phyloP scores from a whole-genome alignment of 2,113 vertebrate species.

The Tupaia chinensis region DNA sequence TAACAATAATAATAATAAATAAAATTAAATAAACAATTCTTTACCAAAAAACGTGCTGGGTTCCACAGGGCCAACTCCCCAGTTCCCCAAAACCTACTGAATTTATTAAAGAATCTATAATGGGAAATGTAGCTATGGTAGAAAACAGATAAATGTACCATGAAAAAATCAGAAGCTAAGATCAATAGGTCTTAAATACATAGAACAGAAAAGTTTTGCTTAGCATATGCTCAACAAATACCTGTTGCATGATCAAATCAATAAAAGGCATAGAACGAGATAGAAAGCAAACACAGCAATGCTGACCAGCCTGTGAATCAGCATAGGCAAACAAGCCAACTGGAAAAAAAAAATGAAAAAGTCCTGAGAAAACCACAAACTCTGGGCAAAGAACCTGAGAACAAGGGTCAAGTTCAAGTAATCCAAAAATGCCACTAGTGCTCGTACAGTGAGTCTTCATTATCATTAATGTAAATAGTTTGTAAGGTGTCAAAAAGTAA shows the following conservation, averaged over 20 bases:
- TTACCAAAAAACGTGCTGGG: no score
- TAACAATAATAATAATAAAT: no score
- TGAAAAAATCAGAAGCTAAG: neutral
- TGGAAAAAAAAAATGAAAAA: neutral
- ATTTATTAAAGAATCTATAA: slow-evolving; percentile 30
- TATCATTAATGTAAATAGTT: neutral
- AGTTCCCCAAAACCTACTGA: neutral
- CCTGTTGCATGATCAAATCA: slow-evolving; percentile 8
- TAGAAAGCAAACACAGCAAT: slow-evolving; percentile 18
- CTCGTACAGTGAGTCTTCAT: neutral
- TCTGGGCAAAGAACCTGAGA: neutral
- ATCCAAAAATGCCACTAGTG: neutral
- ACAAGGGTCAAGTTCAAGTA: neutral
- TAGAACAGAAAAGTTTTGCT: neutral
- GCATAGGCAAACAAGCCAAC: neutral
- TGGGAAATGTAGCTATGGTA: neutral
- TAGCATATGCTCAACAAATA: neutral
- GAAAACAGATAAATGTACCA: neutral
- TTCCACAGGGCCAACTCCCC: no score
- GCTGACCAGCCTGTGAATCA: neutral
- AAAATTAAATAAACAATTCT: no score
- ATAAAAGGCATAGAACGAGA: neutral
- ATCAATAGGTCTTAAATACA: neutral
- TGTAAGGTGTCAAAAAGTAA: slow-evolving; percentile 27
- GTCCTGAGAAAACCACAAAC: neutral